Base-by-base conservation (phyloP, 2,797 vertebrate species). In the Telmatherina bonti region DNA sequence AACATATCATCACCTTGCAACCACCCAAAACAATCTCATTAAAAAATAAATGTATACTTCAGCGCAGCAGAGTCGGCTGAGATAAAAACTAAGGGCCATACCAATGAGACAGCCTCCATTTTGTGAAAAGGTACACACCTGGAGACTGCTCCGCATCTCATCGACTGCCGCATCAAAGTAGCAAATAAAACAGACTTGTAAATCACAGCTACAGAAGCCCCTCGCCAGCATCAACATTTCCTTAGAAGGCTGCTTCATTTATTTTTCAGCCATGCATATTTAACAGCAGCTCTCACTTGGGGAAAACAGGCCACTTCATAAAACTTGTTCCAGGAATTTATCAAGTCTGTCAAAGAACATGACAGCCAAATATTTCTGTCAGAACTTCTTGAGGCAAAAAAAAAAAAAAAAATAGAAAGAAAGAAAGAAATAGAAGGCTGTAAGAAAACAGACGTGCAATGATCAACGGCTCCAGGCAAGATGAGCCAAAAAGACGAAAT, bases 201-300 rank as follows among this genome's bases (percentile, higher is more conserved):
- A 85, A 89, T 87, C 82, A 84, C 38, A 43, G 69, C 60, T n/a
- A 66, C 45, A 57, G 72, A 82, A 64, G 70, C 86, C 83, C 68
- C 81, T 85, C 68, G 82, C 62, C 58, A 83, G 82, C 79, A 85
- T 87, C 81, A 86, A 89, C 85, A 86, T 86, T 89, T 90, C 85
- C 83, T 88, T 82, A 80, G 88, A 89, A 90, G 80, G 72, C 73
- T 2, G 79, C 76, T 89, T 91, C 85, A 87, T 91, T 91, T 88
- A 87, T 90, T 90, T 90, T 87, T 81, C 78, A 75, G 67, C 84
- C 85, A 86, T 90, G 85, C 86, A 92, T 91, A 92, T 92, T 89
- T 92, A 90, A 89, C 86, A 81, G 84, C 77, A 67, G 74, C 83
- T 83, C 81, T 87, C 87, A 78, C 87, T 88, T 77, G 81, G 79